These are phyloP conservation scores for Perccottus glenii DNA, from an alignment of 2,113 vertebrate species.

Conservation along the genomic window DNA sequence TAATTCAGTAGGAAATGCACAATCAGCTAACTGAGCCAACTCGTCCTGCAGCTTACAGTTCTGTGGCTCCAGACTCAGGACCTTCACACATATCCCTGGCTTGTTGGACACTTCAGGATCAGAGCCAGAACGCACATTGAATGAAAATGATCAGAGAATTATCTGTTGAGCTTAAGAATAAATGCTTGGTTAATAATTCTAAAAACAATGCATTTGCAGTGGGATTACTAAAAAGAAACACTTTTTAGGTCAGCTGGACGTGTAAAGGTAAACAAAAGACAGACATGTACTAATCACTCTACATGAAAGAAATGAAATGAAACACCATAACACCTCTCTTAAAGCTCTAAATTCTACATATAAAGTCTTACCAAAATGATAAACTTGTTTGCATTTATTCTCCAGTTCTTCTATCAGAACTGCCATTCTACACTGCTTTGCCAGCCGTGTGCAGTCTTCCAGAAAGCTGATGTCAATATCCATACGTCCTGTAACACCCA, in stretches of 20 bases:
- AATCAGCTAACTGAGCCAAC: slow-evolving; percentile 89
- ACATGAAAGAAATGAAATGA: background rate
- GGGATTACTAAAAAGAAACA: too few relatives aligned
- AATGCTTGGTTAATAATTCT: too few relatives aligned
- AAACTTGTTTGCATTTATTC: slow-evolving; percentile 91
- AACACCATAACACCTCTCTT: too few relatives aligned
- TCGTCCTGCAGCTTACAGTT: slow-evolving; percentile 88
- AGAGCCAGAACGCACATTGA: background rate
- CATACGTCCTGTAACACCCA: slow-evolving; percentile 80
- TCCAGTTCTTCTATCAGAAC: slow-evolving; percentile 91
- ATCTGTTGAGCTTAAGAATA: too few relatives aligned
- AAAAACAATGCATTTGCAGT: too few relatives aligned
- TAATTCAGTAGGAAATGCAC: slow-evolving; percentile 88
- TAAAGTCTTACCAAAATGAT: slow-evolving; percentile 87
- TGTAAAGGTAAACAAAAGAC: too few relatives aligned
- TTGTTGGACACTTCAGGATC: slow-evolving; percentile 87
- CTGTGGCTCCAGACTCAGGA: slow-evolving; percentile 89
- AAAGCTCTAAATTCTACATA: background rate
- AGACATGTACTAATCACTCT: background rate
- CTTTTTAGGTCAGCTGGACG: too few relatives aligned
- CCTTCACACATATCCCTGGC: slow-evolving; percentile 94
- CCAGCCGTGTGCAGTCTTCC: slow-evolving; percentile 89
- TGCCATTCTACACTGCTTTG: slow-evolving; percentile 93
- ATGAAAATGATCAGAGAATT: background rate
- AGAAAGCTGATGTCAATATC: slow-evolving; percentile 91